Base-by-base conservation (phyloP, 2,888 invertebrate genomes). In the Lypha dubia region DNA sequence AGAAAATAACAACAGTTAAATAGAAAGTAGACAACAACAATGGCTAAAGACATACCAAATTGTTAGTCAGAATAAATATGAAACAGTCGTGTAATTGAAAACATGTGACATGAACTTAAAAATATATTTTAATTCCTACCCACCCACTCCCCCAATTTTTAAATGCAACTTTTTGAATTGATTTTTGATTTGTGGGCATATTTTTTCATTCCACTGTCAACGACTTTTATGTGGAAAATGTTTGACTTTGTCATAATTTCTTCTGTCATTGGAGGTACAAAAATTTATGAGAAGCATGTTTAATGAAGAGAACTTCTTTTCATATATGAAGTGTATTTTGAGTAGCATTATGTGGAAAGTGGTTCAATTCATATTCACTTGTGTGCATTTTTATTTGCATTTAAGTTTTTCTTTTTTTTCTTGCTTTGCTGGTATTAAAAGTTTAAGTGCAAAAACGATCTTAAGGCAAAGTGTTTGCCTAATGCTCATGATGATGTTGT, bases 201-300 rank as follows among this genome's bases (percentile, higher is more conserved):
- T 9, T 35, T 11, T 51, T 49, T 13, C 38, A 17, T 51, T n/a
- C 41, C 44, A 56, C 60, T 60, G 68, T 44, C 28, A 4, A 4
- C 28, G 5, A 17, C 51, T 38, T 32, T 17, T n/a, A 13, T 73
- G 46, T n/a, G 5, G 44, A 1, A 22, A 65, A 3, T 46, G 24
- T 35, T 60, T 17, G 9, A 60, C 24, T 77, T n/a, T 77, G 68
- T 62, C 60, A 77, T 77, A 77, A 70, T 70, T 62, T 68, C 22
- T 28, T 32, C 1, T 77, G 49, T 35, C 17, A 20, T 67, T 58
- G 17, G 22, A 11, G 35, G 41, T 41, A 32, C 32, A 65, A n/a
- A n/a, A n/a, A 56, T 46, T 75, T 53, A 56, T 65, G 62, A 51
- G 44, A 44, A 13, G 38, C 17, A 20, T 41, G 32, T 51, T 62